phyloP scores from a whole-genome alignment of 2,888 invertebrate genomes.

The Pediacus dermestoides region DNA sequence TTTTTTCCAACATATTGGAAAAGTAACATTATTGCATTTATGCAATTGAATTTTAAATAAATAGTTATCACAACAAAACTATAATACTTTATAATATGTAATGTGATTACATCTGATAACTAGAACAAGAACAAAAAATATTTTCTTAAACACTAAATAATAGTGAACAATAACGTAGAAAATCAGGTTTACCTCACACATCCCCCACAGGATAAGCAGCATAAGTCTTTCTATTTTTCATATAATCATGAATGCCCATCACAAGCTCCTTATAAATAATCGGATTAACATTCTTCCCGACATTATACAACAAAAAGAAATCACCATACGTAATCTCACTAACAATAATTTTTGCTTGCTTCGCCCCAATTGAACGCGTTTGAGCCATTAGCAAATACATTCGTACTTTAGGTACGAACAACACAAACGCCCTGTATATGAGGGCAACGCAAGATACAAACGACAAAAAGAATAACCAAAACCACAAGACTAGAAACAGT shows the following conservation, averaged over 20 bases:
- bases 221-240: conserved; percentile 9
- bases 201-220: no score
- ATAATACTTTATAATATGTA: no score
- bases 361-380: conserved; percentile 53
- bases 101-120: no score
- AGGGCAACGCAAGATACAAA: conserved; percentile 61
- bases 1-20: no score
- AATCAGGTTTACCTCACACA: no score
- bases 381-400: conserved; percentile 61
- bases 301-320: conserved; percentile 73
- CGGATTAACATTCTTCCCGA: conserved; percentile 74
- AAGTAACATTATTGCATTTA: no score
- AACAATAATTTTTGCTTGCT: conserved; percentile 53
- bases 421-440: conserved; percentile 60
- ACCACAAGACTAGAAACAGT: conserved; percentile 70
- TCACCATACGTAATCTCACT: conserved; percentile 62
- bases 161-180: no score
- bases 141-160: no score
- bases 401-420: conserved; percentile 58
- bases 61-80: no score
- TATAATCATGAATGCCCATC: conserved; percentile 26
- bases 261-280: conserved; percentile 64
- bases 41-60: no score
- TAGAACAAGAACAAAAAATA: no score
- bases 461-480: conserved; percentile 67